A percentile compares a stretch with the other conserved stretches of the same genome.
Conservation (phyloP, 2,113 vertebrate genomes). For the Syngnathus scovelli region DNA sequence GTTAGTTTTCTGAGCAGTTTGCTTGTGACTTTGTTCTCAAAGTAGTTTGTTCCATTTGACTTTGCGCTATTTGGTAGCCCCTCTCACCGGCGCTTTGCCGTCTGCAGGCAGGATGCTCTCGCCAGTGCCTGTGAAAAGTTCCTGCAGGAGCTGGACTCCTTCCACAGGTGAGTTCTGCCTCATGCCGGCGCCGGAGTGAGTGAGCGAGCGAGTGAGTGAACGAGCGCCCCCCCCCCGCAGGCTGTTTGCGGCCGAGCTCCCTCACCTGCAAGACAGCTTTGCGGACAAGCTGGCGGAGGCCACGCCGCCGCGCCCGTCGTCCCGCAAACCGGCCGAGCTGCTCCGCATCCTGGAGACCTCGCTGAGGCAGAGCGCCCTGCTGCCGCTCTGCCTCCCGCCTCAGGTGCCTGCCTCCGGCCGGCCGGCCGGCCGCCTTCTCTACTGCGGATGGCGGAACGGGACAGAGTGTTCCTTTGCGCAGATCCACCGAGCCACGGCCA, state of each 20-base stretch:
- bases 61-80: too few species aligned
- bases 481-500: slow-evolving; percentile 86
- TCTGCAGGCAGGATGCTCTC: slow-evolving; percentile 79
- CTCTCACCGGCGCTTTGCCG: neutral
- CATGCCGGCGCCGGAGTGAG: too few species aligned
- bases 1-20: too few species aligned
- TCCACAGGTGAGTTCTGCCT: slow-evolving; percentile 78
- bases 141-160: slow-evolving; percentile 87
- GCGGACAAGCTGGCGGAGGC: slow-evolving; percentile 86
- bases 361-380: slow-evolving; percentile 83
- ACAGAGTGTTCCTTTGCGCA: slow-evolving; percentile 30
- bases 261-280: slow-evolving; percentile 90
- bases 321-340: slow-evolving; percentile 84
- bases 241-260: slow-evolving; percentile 83
- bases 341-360: slow-evolving; percentile 91
- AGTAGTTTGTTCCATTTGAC: too few species aligned
- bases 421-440: too few species aligned
- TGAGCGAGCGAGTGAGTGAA: neutral
- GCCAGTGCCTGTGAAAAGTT: slow-evolving; percentile 88
- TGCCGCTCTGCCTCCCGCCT: slow-evolving; percentile 83
- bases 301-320: slow-evolving; percentile 85
- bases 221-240: slow-evolving; percentile 52
- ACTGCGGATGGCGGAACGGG: too few species aligned
- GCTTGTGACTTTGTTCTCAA: too few species aligned
- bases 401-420: slow-evolving; percentile 66